Conservation (phyloP, 2,797 vertebrate genomes). For the Anableps anableps region DNA sequence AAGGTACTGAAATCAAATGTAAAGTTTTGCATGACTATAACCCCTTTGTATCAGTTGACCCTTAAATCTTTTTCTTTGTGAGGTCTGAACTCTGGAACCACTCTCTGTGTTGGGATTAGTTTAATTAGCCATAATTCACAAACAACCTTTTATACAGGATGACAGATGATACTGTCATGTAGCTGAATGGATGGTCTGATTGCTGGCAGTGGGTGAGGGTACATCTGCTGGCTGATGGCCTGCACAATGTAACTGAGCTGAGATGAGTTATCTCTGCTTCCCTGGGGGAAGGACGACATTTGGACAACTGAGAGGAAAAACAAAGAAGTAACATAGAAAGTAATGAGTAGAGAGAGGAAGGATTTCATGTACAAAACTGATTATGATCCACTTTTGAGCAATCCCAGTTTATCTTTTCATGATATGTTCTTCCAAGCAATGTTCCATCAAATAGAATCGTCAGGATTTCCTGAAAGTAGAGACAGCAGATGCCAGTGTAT, state of each 20-base stretch:
- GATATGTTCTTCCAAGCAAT: slow-evolving; percentile 17
- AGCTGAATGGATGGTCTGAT: slow-evolving; percentile 62
- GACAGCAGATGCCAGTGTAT: slow-evolving; percentile 34
- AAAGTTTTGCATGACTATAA: neutral
- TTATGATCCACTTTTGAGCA: slow-evolving; percentile 18
- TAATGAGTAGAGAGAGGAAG: neutral
- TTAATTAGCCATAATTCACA: slow-evolving; percentile 76
- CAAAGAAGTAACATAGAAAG: neutral
- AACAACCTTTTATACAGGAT: slow-evolving; percentile 67
- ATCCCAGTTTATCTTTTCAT: slow-evolving; percentile 24
- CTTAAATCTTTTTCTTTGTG: slow-evolving; percentile 55
- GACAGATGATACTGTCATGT: slow-evolving; percentile 76
- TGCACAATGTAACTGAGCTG: slow-evolving; percentile 20
- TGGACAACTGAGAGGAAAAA: neutral
- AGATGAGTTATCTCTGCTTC: slow-evolving; percentile 48
- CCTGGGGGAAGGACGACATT: slow-evolving; percentile 14
- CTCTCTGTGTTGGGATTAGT: slow-evolving; percentile 69
- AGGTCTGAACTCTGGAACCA: slow-evolving; percentile 53
- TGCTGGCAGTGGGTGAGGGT: slow-evolving; percentile 50
- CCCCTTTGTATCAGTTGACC: slow-evolving; percentile 4
- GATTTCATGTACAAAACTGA: slow-evolving; percentile 3
- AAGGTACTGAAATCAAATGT: too few species aligned
- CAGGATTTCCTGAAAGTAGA: slow-evolving; percentile 25
- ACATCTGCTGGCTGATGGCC: slow-evolving; percentile 47
- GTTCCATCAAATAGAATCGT: slow-evolving; percentile 17